Evolutionary conservation across 1,140 invertebrate species (phyloP), one percentile per base, ranked within the genome.

Genomic region (Apis dorsata): DNA sequence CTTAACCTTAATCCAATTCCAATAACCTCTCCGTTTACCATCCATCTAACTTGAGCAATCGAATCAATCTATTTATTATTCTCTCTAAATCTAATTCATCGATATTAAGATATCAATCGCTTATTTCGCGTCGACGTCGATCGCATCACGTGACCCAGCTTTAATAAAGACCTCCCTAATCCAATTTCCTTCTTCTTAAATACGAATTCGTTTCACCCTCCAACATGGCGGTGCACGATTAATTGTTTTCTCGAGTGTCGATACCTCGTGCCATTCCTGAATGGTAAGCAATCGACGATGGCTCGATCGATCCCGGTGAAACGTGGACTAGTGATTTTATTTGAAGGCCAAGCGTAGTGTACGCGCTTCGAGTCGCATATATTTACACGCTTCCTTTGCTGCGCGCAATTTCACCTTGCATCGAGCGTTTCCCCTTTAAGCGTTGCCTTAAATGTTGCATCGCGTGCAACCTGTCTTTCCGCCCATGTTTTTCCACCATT

Each of bases 201-300:
- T 34, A 63, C 17, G 44, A 60, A 72, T 66, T 34, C 68, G 65
- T 78, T 83, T 66, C 63, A 51, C 53, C 49, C 65, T n/a, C 9
- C 69, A 19, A 34, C 5, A 51, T 15, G 15, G 44, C 53, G 19
- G 59, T 55, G 19, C 21, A 10, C 17, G 49, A 34, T 17, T 81
- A 86, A 85, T 79, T 79, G 70, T 85, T 86, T 82, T 76, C 69
- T 55, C 12, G 62, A 84, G 60, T 63, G 62, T 19, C 53, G 68
- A 10, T 13, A 12, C 2, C 57, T 28, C 1, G 2, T 24, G 5
- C 28, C 53, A 11, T 2, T 62, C 60, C 24, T 59, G 24, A 19
- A 21, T 59, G 4, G 59, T 57, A 7, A 28, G 28, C 69, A 69
- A 53, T 73, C 51, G 69, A 74, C 24, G 55, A 44, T 63, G 21